Percentiles rank a stretch among this genome's conserved stretches.
Conservation (phyloP, 2,797 vertebrate species). For the Hirundo rustica region DNA sequence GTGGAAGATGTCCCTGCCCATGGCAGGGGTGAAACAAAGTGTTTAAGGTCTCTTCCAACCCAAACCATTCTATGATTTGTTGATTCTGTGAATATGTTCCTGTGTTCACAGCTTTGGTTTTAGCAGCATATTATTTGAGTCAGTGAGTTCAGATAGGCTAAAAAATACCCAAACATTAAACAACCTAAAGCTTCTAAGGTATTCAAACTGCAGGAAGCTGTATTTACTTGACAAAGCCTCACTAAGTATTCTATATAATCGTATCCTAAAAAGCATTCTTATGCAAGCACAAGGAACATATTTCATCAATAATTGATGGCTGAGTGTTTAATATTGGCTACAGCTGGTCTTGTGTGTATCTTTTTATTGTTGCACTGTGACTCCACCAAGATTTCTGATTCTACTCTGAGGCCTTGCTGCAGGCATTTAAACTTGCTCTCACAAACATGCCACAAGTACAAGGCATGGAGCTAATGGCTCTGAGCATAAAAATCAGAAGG, state of each 20-base stretch:
- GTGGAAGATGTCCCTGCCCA: background rate
- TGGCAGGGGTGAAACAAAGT: background rate
- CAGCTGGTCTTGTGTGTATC: background rate
- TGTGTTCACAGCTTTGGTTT: background rate
- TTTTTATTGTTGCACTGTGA: background rate
- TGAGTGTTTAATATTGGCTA: background rate
- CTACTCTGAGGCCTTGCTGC: background rate
- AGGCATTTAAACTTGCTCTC: background rate
- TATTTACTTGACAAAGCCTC: background rate
- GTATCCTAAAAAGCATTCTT: background rate
- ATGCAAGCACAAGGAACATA: background rate
- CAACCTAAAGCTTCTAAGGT: background rate
- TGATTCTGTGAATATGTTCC: background rate
- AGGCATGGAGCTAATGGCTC: background rate
- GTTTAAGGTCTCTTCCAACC: background rate
- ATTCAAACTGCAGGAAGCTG: background rate
- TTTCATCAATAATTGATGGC: background rate
- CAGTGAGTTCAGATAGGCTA: background rate
- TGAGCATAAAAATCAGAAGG: background rate
- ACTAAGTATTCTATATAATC: background rate
- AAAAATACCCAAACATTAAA: background rate
- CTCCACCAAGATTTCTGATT: background rate
- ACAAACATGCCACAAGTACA: background rate
- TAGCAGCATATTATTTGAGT: background rate
- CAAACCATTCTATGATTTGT: background rate